A percentile compares a stretch with the other conserved stretches of the same genome.
Evolutionary conservation across 1,140 invertebrate genomes (phyloP).

Genomic region (Saxidomus purpurata): DNA sequence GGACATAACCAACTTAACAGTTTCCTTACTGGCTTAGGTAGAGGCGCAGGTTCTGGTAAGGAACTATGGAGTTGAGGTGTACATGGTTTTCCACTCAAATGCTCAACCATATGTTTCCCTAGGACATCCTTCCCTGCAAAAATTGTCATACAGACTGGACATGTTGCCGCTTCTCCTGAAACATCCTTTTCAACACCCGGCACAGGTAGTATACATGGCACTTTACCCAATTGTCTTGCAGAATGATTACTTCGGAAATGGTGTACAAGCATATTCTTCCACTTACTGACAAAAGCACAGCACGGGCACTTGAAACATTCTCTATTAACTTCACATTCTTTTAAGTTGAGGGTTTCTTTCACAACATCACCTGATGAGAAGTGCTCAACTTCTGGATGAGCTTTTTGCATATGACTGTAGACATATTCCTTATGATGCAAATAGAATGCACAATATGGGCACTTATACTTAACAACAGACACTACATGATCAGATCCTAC

Average conservation of each 20-base stretch:
- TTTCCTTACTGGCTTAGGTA: background rate
- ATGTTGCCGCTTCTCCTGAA: background rate
- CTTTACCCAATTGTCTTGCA: background rate
- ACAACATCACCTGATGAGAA: background rate
- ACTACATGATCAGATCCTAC: background rate
- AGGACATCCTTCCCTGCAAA: background rate
- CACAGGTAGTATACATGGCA: background rate
- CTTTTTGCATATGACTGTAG: background rate
- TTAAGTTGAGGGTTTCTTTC: background rate
- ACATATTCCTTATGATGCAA: conserved; percentile 11
- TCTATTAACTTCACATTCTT: background rate
- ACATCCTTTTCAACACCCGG: background rate
- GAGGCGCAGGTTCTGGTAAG: background rate
- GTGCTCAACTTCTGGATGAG: background rate
- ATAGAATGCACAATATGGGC: conserved; percentile 29
- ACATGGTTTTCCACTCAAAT: background rate
- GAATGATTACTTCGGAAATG: background rate
- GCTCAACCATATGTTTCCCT: background rate
- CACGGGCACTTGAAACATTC: background rate
- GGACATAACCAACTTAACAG: background rate
- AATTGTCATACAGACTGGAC: background rate
- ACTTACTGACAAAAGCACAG: background rate
- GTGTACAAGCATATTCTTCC: background rate
- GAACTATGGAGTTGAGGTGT: background rate
- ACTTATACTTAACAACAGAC: background rate